Base-by-base conservation (phyloP, 2,888 invertebrate genomes). In the Chloromyia formosa region DNA sequence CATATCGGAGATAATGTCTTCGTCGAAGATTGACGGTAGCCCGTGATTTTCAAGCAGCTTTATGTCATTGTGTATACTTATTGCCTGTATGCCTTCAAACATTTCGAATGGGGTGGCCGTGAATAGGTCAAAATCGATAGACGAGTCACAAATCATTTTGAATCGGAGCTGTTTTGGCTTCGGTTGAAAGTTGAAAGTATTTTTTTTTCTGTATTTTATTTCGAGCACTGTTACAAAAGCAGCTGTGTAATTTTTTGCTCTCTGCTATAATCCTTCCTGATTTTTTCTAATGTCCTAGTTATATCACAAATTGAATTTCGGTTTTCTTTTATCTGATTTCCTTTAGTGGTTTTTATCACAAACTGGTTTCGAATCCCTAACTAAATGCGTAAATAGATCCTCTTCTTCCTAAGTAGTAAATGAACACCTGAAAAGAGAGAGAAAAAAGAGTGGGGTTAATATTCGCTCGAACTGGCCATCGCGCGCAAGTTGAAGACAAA, bases 11-110 rank as follows among this genome's bases (percentile, higher is more conserved):
- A 72, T 4, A 53, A 75, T 64, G 53, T 60, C 23, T 74, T 69
- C 56, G 74, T 72, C 75, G 9, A 61, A 73, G 61, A 60, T 23
- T 71, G 61, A 73, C 56, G 58, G 74, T 54, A 58, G 75, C 53
- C 18, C 64, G 75, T 3, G 49, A 12, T 80, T 78, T 4, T 77
- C 75, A 0, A 82, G 76, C 74, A 80, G 80, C 45, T 79, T 80
- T 58, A 82, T 75, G 68, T 83, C 84, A 18, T 79, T 75, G 35
- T 80, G 78, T 62, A 83, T 82, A 42, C 58, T 71, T 69, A 76
- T 23, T n/a, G 72, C 7, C 2, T 35, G 7, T 7, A 35, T 4
- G 7, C 7, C 27, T 2, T 35, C 27, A 7, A 22, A n/a, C 20
- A 35, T 35, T 35, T 35, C 27, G 7, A 35, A 35, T 2, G 27